Conservation (phyloP, 2,113 vertebrate species). For the Tetrax tetrax region DNA sequence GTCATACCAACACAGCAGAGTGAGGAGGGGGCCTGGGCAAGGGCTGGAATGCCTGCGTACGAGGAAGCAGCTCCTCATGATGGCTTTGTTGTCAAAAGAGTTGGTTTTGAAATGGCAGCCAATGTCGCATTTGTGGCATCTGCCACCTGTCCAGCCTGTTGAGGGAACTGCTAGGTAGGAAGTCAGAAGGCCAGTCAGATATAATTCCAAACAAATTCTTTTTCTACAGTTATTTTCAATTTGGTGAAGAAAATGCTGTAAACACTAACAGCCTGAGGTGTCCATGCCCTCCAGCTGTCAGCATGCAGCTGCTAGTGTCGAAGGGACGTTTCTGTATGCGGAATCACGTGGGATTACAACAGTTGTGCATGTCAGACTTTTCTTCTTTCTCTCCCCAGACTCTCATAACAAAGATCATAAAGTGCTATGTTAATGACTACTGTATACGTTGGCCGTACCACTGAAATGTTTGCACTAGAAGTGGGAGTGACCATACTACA, state of each 20-base stretch:
- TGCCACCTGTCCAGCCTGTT: not conserved
- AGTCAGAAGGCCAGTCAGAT: not conserved
- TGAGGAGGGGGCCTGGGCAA: not conserved
- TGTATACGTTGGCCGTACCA: rapidly evolving
- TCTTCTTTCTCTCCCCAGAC: not conserved
- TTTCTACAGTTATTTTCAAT: not conserved
- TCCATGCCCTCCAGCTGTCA: not conserved
- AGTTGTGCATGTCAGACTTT: not conserved
- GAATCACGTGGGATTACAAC: not conserved
- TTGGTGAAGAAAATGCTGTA: not conserved
- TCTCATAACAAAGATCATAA: not conserved
- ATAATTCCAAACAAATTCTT: not conserved
- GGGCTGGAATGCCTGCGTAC: not conserved
- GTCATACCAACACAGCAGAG: not conserved
- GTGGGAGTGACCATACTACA: not conserved
- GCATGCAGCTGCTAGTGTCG: not conserved
- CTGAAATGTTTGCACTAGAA: not conserved
- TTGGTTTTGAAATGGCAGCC: not conserved
- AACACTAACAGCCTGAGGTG: not conserved
- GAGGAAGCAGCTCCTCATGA: not conserved
- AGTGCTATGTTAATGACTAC: not conserved
- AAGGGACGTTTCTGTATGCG: not conserved
- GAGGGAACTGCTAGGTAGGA: not conserved
- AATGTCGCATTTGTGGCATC: not conserved
- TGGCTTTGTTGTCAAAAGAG: not conserved